phyloP scores from a whole-genome alignment of 2,113 vertebrate species.

The Cololabis saira region DNA sequence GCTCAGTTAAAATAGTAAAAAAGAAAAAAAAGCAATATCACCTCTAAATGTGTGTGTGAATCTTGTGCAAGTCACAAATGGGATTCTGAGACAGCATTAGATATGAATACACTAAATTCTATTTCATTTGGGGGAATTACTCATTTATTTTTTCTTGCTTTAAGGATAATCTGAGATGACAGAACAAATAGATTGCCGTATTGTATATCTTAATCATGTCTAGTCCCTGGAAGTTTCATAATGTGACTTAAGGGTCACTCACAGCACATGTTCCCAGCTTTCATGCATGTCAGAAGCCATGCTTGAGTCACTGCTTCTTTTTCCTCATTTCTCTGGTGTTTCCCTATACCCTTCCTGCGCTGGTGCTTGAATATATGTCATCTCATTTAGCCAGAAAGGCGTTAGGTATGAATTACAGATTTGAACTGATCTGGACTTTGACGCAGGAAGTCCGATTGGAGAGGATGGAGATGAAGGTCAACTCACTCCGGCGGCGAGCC shows the following conservation, averaged over 20 bases:
- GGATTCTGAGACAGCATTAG: background rate
- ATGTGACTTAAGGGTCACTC: conserved; percentile 32
- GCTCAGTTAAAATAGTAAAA: too few species aligned
- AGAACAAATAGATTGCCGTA: conserved; percentile 19
- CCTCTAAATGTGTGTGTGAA: too few species aligned
- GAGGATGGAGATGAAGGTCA: conserved; percentile 71
- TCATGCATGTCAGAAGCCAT: conserved; percentile 25
- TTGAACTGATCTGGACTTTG: conserved; percentile 60
- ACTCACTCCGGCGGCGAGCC: conserved; percentile 45
- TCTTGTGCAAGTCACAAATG: conserved; percentile 1
- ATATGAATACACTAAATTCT: background rate
- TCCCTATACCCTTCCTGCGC: conserved; percentile 5
- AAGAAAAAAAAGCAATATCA: too few species aligned
- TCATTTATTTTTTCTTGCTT: background rate
- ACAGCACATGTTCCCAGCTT: conserved; percentile 34
- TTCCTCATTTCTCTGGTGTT: background rate
- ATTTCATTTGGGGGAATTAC: background rate
- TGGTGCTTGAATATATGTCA: conserved; percentile 24
- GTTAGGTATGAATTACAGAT: background rate
- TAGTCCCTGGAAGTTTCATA: conserved; percentile 16
- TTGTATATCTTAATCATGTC: conserved; percentile 11
- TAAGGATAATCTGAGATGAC: conserved; percentile 8
- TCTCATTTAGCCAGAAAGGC: conserved; percentile 23
- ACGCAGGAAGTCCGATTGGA: conserved; percentile 39
- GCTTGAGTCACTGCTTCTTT: conserved; percentile 4